These are phyloP conservation scores for Umimayanthus chanpuru DNA, from an alignment of 92 coral and sea anemone species.

Conservation along the genomic window DNA sequence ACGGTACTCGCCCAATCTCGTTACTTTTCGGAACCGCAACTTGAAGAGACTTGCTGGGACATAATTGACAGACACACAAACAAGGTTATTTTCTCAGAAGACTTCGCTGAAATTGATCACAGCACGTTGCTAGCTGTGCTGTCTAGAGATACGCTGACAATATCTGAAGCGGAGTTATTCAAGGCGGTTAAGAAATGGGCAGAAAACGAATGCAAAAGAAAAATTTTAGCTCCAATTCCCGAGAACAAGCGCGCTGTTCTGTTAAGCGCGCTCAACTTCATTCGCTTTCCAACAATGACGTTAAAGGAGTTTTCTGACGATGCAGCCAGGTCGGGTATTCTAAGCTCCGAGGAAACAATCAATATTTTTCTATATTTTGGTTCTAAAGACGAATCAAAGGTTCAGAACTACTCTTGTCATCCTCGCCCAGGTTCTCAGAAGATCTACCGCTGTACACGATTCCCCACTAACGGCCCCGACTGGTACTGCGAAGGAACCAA, in stretches of 20 bases:
- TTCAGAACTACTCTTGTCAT: conserved; percentile 61
- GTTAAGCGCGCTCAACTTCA: conserved; percentile 68
- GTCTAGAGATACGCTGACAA: conserved; percentile 75
- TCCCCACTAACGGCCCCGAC: conserved; percentile 64
- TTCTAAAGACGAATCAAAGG: conserved; percentile 76
- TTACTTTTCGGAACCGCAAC: conserved; percentile 73
- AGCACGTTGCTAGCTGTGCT: conserved; percentile 75
- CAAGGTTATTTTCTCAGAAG: conserved; percentile 71
- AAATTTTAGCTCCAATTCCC: conserved; percentile 62
- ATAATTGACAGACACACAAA: conserved; percentile 81
- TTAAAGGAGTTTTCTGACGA: conserved; percentile 80
- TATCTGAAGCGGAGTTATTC: conserved; percentile 77
- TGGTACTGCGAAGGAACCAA: conserved; percentile 86
- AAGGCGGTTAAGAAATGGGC: conserved; percentile 84
- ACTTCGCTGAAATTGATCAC: conserved; percentile 73
- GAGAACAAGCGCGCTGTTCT: conserved; percentile 79
- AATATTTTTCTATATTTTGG: conserved; percentile 77
- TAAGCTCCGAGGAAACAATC: conserved; percentile 78
- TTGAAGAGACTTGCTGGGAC: conserved; percentile 90
- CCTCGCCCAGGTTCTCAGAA: conserved; percentile 81
- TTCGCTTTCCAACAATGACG: conserved; percentile 88
- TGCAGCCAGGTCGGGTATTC: conserved; percentile 85
- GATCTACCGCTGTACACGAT: conserved; percentile 72
- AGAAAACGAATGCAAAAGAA: conserved; percentile 72
- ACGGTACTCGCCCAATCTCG: conserved; percentile 82